Base-by-base conservation (phyloP, 2,888 invertebrate genomes). In the Allacma fusca region DNA sequence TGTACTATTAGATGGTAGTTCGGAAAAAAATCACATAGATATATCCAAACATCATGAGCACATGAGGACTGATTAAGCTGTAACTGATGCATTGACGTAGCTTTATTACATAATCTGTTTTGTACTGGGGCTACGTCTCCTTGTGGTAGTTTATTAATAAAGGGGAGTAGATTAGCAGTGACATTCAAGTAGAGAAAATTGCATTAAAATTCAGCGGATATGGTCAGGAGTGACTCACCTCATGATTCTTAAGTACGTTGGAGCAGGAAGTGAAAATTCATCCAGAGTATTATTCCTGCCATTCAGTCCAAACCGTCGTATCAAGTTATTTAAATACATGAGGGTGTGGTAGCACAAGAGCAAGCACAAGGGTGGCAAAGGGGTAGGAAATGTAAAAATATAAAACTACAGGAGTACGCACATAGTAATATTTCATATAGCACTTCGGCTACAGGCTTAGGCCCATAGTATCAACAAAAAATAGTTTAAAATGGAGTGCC, bases 181-280 rank as follows among this genome's bases (percentile, higher is more conserved):
- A 50, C 50, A 34, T 16, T 50, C 19, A 4, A 50, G 19, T 50
- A 16, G 9, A 50, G 50, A 9, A 34, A n/a, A 34, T 34, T 9
- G 9, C 50, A 50, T 50, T n/a, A 50, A 16, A 16, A 50, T 50
- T 50, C 50, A n/a, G 50, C 50, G 50, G 50, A 50, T 16, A n/a
- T 50, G 50, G 50, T 50, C 50, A 5, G 50, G 50, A 50, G 50
- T 50, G 50, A 50, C 50, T 50, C 50, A 50, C 50, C n/a, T 13
- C 50, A 50, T 50, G 9, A 13, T 50, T 50, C 50, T 50, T 50
- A n/a, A 50, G 50, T 50, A 34, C 9, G 5, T 34, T 9, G 50
- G 50, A 50, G 50, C 50, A 50, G 50, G 50, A 50, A 50, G 50
- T 50, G n/a, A 50, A 50, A 50, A 50, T 50, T 50, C 50, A 50